Percentiles rank a stretch among this genome's conserved stretches.
phyloP scores from a whole-genome alignment of 2,888 invertebrate species.

The Seira ritae region DNA sequence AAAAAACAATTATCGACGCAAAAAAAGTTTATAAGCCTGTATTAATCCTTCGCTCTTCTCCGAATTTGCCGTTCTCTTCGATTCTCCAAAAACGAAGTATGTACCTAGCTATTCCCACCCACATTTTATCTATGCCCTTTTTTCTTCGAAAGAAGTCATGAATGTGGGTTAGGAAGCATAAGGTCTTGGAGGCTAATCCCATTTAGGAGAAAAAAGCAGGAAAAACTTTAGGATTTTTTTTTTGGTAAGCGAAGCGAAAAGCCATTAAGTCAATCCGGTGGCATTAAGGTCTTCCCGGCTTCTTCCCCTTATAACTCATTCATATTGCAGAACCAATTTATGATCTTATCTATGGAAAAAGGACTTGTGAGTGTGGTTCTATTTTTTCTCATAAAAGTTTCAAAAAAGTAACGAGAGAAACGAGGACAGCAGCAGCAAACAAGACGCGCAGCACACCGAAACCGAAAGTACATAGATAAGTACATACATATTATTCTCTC shows the following conservation, averaged over 20 bases:
- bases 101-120: no score
- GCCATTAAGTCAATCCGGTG: constrained; percentile 60
- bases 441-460: no score
- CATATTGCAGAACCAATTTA: constrained; percentile 43
- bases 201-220: neutral
- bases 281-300: constrained; percentile 45
- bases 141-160: neutral
- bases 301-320: constrained; percentile 51
- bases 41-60: no score
- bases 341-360: constrained; percentile 14
- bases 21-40: no score
- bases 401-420: neutral
- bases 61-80: no score
- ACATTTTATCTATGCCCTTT: no score
- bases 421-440: neutral
- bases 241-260: constrained; percentile 52
- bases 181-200: neutral
- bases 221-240: neutral
- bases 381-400: constrained; percentile 6
- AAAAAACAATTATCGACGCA: no score
- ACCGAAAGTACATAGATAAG: no score
- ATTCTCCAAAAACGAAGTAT: no score
- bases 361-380: neutral
- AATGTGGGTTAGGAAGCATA: constrained; percentile 14
- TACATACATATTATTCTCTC: neutral